Percentiles rank a stretch among this genome's conserved stretches.
phyloP scores from a whole-genome alignment of 2,113 vertebrate genomes.

The Muntiacus reevesi region DNA sequence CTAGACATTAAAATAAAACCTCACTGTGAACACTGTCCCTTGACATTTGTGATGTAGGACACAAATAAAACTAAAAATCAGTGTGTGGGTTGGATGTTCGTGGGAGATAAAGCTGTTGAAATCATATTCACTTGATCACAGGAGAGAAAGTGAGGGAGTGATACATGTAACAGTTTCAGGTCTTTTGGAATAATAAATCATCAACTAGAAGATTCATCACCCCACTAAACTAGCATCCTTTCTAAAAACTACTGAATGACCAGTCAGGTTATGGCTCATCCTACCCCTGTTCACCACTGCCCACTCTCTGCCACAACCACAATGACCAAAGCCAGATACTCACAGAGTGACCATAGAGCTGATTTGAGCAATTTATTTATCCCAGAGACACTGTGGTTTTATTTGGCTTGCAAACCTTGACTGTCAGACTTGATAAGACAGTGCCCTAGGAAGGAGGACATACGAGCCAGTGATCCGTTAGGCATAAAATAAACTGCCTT shows the following conservation, averaged over 20 bases:
- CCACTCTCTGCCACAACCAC: background rate
- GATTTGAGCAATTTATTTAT: background rate
- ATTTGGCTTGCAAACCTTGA: slow-evolving; percentile 7
- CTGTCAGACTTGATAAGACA: background rate
- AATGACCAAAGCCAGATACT: background rate
- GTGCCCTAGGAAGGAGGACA: background rate
- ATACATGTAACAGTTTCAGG: background rate
- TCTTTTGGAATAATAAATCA: background rate
- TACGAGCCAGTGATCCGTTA: background rate
- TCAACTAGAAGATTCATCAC: background rate
- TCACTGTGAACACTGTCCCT: background rate
- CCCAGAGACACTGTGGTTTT: background rate
- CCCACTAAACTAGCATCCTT: background rate
- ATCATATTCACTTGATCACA: background rate
- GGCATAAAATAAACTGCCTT: slow-evolving; percentile 15
- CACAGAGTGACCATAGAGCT: background rate
- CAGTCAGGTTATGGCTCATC: background rate
- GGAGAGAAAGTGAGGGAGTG: background rate
- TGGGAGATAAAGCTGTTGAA: background rate
- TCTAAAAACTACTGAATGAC: background rate
- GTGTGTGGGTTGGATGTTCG: background rate
- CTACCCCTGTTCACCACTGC: background rate
- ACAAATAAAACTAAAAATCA: background rate
- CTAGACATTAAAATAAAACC: background rate
- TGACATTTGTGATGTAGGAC: background rate